A percentile compares a stretch with the other conserved stretches of the same genome.
Evolutionary conservation across 1,140 invertebrate genomes (phyloP).

Genomic region (Zaprionus kolodkinae): DNA sequence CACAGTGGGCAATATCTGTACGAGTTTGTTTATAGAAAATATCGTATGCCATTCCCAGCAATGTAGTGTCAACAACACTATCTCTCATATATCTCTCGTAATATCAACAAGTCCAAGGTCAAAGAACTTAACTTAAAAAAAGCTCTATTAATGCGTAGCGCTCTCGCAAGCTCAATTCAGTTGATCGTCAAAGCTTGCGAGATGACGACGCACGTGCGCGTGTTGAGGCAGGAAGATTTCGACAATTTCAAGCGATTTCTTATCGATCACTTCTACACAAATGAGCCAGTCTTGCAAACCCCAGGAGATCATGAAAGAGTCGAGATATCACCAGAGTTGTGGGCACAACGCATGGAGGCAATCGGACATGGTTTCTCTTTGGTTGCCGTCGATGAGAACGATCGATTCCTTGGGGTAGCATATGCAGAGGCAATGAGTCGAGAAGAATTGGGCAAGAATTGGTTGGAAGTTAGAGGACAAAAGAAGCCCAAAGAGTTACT

Average conservation of each 20-base stretch:
- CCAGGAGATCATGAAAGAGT: constrained; percentile 14
- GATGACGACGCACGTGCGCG: constrained; percentile 29
- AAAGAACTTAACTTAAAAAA: neutral
- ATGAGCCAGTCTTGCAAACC: constrained; percentile 51
- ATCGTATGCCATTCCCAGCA: neutral
- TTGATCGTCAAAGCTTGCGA: constrained; percentile 2
- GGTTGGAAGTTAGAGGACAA: constrained; percentile 12
- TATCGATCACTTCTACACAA: constrained; percentile 43
- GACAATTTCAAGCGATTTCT: constrained; percentile 42
- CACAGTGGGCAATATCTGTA: neutral
- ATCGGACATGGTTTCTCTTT: constrained; percentile 44
- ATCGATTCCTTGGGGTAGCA: constrained; percentile 54
- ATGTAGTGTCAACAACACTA: neutral
- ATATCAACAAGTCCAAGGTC: neutral
- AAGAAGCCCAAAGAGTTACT: constrained; percentile 19
- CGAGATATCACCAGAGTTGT: neutral
- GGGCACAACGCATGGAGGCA: neutral
- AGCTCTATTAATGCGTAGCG: neutral
- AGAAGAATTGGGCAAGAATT: constrained; percentile 46
- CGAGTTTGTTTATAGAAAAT: neutral
- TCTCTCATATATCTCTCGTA: constrained; percentile 4
- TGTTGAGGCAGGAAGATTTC: constrained; percentile 3
- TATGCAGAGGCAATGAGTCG: constrained; percentile 20
- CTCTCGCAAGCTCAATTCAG: neutral
- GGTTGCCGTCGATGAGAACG: constrained; percentile 38